A percentile compares a stretch with the other conserved stretches of the same genome.
phyloP scores from a whole-genome alignment of 1,140 invertebrate species.

The Pogonomyrmex californicus region DNA sequence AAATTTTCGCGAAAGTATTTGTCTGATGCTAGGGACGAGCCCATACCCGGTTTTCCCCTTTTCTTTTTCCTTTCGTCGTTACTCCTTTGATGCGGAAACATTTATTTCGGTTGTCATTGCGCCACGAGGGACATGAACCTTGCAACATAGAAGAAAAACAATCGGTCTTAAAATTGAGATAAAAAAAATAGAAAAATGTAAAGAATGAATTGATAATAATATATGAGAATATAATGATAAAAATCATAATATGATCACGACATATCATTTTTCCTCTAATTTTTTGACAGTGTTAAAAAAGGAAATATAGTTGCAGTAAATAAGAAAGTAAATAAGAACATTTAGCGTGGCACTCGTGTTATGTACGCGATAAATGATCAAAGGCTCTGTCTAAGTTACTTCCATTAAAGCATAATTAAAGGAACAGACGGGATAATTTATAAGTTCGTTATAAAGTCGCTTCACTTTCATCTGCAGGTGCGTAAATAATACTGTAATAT shows the following conservation, averaged over 20 bases:
- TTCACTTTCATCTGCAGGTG: conserved; percentile 45
- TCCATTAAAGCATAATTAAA: conserved; percentile 57
- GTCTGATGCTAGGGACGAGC: conserved; percentile 42
- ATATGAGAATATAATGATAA: neutral
- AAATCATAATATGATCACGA: neutral
- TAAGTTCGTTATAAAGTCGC: conserved; percentile 48
- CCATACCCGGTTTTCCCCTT: neutral
- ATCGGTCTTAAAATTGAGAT: conserved; percentile 10
- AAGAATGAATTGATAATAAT: conserved; percentile 17
- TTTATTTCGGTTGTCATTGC: conserved; percentile 49
- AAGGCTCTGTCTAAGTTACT: conserved; percentile 28
- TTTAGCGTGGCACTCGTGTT: conserved; percentile 12
- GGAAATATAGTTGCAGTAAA: conserved; percentile 7
- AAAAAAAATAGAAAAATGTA: neutral
- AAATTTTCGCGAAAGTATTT: conserved; percentile 66
- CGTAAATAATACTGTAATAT: conserved; percentile 57
- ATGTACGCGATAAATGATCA: conserved; percentile 57
- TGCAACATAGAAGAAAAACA: conserved; percentile 1
- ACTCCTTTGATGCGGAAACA: conserved; percentile 22
- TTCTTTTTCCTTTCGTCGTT: neutral
- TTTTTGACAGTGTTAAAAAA: neutral
- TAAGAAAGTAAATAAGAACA: neutral
- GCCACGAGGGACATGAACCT: conserved; percentile 11
- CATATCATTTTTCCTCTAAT: neutral
- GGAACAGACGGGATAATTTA: conserved; percentile 50